Conservation (phyloP, 2,797 vertebrate species). For the Gymnothorax javanicus region DNA sequence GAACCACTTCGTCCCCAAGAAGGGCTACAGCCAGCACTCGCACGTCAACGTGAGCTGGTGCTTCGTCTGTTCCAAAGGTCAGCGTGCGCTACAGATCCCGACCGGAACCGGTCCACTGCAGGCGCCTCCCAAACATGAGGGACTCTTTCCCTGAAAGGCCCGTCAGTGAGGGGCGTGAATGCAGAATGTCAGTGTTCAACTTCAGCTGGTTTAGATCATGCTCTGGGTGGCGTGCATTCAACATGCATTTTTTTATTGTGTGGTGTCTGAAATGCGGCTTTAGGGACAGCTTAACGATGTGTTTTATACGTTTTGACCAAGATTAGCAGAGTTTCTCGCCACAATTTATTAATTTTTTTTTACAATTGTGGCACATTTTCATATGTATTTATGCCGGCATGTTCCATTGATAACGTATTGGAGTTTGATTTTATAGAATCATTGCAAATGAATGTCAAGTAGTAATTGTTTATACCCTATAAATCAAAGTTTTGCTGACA, state of each 20-base stretch:
- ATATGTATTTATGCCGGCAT: too few species aligned
- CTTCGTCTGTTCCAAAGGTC: constrained; percentile 98
- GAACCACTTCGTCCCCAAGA: constrained; percentile 89
- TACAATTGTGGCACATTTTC: too few species aligned
- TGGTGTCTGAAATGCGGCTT: not conserved
- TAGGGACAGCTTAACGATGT: too few species aligned
- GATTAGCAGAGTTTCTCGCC: too few species aligned
- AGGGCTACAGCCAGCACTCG: constrained; percentile 90
- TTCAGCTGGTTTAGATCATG: not conserved
- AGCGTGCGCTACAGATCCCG: constrained; percentile 21
- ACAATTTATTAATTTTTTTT: too few species aligned
- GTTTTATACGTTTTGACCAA: too few species aligned
- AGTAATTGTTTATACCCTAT: too few species aligned
- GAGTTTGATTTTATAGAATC: too few species aligned
- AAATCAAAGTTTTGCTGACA: too few species aligned
- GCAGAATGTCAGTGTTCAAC: not conserved
- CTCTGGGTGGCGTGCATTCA: not conserved
- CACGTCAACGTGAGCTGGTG: constrained; percentile 99
- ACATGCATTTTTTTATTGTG: not conserved
- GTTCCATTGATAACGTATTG: too few species aligned
- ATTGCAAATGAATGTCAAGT: too few species aligned
- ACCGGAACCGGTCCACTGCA: too few species aligned
- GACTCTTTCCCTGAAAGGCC: not conserved
- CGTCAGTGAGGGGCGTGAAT: not conserved
- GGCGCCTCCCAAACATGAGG: not conserved